phyloP scores from a whole-genome alignment of 2,888 invertebrate species.

The Bellardia bayeri region DNA sequence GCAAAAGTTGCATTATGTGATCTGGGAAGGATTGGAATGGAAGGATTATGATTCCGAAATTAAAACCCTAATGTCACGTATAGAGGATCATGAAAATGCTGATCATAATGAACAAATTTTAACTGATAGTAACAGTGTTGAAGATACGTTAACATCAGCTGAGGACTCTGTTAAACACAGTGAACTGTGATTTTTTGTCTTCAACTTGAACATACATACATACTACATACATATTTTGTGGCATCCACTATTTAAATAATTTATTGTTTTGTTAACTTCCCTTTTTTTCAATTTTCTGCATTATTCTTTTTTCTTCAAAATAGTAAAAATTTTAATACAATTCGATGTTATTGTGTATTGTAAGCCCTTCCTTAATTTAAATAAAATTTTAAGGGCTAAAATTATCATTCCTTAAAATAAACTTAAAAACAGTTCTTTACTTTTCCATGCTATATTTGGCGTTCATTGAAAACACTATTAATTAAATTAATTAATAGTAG shows the following conservation, averaged over 20 bases:
- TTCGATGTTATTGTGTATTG: slow-evolving; percentile 41
- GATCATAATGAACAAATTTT: slow-evolving; percentile 72
- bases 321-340: slow-evolving; percentile 49
- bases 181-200: slow-evolving; percentile 63
- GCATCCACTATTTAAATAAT: slow-evolving; percentile 49
- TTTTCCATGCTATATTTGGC: neutral
- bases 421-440: slow-evolving; percentile 2
- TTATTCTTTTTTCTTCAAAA: slow-evolving; percentile 8
- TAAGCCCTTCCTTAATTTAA: slow-evolving; percentile 27
- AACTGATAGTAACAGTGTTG: neutral
- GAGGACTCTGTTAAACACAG: slow-evolving; percentile 44
- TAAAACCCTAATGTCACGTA: slow-evolving; percentile 85
- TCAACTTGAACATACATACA: neutral
- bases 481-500: neutral
- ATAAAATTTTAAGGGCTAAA: slow-evolving; percentile 2
- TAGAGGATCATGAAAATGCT: slow-evolving; percentile 82
- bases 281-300: slow-evolving; percentile 8
- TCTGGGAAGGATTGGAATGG: too few relatives aligned
- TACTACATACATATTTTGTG: slow-evolving; percentile 38
- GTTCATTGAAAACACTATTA: neutral
- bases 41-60: slow-evolving; percentile 97
- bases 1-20: too few relatives aligned
- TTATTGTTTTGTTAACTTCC: slow-evolving; percentile 21
- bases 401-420: slow-evolving; percentile 65
- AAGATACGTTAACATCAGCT: neutral